Evolutionary conservation across 2,888 invertebrate genomes (phyloP), one percentile per base, ranked within the genome.

Genomic region (Peribatodes rhomboidaria): DNA sequence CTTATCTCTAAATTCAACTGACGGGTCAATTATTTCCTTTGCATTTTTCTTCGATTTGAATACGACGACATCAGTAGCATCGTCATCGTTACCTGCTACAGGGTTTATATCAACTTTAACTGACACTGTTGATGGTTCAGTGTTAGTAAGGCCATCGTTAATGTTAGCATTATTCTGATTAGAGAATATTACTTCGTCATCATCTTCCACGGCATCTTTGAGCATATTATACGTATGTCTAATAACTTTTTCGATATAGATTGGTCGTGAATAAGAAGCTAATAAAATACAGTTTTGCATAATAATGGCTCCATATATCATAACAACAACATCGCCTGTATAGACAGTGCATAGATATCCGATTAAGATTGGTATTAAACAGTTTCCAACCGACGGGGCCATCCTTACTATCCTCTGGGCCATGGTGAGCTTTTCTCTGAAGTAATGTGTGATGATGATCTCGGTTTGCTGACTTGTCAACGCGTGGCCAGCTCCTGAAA

Each of bases 131-230:
- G 22, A 69, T 57, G 62, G 66, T 64, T 68, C 66, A n/a, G 46
- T 11, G 52, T 44, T 44, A 58, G 62, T 62, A 60, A 35, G 54
- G 10, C 42, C 35, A 2, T 66, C 71, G 22, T 46, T 46, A 22
- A 46, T 20, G 35, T 61, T 62, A 33, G 59, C 46, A 39, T 65
- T 62, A 47, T 71, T 82, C 82, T 88, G 88, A 69, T 90, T 92
- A 0, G 94, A 92, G 72, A 94, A 94, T 71, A 95, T 94, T 2
- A 95, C 94, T 81, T 95, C 94, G 71, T 95, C 95, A 16, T 94
- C 94, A 54, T 94, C 94, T 62, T 94, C 94, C 0, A 83, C 88
- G 0, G 88, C 89, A 22, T 90, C 93, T 60, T 90, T 77, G 1
- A 93, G 76, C 84, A 90, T 90, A 69, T 92, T 94, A 69, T 94